Percentiles rank a stretch among this genome's conserved stretches.
Evolutionary conservation across 2,797 vertebrate genomes (phyloP).

Genomic region (Ctenopoma kingsleyae): DNA sequence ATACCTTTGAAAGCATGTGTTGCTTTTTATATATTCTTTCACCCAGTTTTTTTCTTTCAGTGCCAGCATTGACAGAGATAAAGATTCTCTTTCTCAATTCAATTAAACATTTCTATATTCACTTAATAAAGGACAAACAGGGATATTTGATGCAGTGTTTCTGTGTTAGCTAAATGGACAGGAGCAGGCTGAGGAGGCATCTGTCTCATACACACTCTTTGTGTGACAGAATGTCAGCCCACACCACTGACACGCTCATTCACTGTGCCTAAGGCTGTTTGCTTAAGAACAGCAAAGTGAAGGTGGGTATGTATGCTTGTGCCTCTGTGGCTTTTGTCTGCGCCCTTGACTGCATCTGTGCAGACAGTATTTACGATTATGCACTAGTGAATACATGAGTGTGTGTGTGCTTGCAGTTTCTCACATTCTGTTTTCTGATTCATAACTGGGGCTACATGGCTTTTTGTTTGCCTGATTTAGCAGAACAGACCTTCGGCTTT

Average conservation of each 20-base stretch:
- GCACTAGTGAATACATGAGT: constrained; percentile 39
- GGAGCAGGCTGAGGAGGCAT: constrained; percentile 55
- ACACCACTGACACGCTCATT: constrained; percentile 68
- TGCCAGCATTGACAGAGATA: constrained; percentile 3
- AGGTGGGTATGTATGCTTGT: constrained; percentile 71
- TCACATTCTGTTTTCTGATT: constrained; percentile 74
- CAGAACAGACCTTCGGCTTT: constrained; percentile 65
- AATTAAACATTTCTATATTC: constrained; percentile 14
- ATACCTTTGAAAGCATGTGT: constrained; percentile 47
- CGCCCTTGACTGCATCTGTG: constrained; percentile 63
- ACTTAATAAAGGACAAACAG: constrained; percentile 21
- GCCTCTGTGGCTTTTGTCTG: constrained; percentile 71
- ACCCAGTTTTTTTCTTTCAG: constrained; percentile 44
- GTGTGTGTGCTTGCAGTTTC: constrained; percentile 38
- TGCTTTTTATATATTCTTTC: constrained; percentile 10
- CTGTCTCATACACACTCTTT: constrained; percentile 55
- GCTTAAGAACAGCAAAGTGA: constrained; percentile 72
- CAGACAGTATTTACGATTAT: constrained; percentile 49
- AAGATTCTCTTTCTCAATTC: not conserved
- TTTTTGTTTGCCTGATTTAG: constrained; percentile 75
- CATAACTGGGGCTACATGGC: constrained; percentile 47
- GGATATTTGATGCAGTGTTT: constrained; percentile 20
- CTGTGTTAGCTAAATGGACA: constrained; percentile 48
- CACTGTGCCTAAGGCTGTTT: constrained; percentile 72
- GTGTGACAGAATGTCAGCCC: constrained; percentile 74